These are phyloP conservation scores for Mastomys coucha DNA, from an alignment of 2,113 vertebrate genomes.

Conservation along the genomic window DNA sequence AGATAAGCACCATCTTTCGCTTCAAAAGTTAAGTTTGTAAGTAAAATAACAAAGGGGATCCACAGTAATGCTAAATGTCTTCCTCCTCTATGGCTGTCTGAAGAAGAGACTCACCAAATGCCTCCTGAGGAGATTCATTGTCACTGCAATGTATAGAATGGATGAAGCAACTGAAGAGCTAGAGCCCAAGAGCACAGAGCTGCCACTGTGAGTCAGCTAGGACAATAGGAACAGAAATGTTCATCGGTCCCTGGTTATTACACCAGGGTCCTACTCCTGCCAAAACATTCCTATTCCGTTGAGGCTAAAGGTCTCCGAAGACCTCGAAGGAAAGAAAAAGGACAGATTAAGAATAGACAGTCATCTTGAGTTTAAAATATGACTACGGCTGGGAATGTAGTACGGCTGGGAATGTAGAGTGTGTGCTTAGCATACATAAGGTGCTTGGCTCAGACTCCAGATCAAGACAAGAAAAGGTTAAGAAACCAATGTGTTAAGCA, in stretches of 20 bases:
- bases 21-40: not conserved
- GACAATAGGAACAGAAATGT: not conserved
- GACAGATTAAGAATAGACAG: not conserved
- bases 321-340: not conserved
- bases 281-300: not conserved
- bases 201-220: no score
- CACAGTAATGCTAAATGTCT: not conserved
- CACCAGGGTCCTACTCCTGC: not conserved
- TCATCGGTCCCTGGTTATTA: not conserved
- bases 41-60: slow-evolving; percentile 26
- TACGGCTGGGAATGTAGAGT: no score
- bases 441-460: not conserved
- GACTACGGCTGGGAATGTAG: not conserved
- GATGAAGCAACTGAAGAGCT: not conserved
- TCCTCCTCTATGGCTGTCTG: not conserved
- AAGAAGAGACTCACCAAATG: not conserved
- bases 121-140: not conserved
- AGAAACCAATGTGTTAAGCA: not conserved
- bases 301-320: not conserved
- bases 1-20: not conserved
- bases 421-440: not conserved
- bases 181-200: not conserved
- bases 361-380: not conserved
- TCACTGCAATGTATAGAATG: not conserved
- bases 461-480: not conserved